Base-by-base conservation (phyloP, 2,797 vertebrate species). In the Knipowitschia caucasica region DNA sequence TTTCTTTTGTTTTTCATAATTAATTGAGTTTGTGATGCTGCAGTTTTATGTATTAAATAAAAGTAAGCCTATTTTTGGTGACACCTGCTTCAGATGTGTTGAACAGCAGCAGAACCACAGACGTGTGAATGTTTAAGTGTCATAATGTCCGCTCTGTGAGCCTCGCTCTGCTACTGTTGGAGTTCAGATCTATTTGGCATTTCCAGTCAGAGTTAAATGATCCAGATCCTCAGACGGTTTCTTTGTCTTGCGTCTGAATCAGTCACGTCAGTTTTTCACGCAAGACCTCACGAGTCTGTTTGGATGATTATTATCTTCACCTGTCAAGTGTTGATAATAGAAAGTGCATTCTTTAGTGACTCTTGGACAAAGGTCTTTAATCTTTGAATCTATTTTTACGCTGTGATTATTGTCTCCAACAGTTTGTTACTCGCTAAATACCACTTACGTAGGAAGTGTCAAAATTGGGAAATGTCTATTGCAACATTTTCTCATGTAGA, bases 1-100 rank as follows among this genome's bases (percentile, higher is more conserved):
- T 77, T 80, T 67, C 47, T 75, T 80, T 83, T 77, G 23, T 82
- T 83, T 81, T 81, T 80, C 59, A 74, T 82, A 75, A 75, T 75
- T 52, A 79, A 69, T 81, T 80, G 53, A 58, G 57, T 83, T 84
- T 77, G 59, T 73, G 69, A 57, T 77, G 75, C 65, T 64, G 50
- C 56, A 67, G 30, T 75, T 84, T 84, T 85, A 52, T 43, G 52
- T 54, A 80, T 43, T 43, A 23, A 43, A 73, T 79, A 79, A 82
- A 81, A 51, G 64, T 55, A 64, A 65, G 66, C 62, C 59, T 84
- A 78, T 80, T 83, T 43, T 82, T 80, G 72, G 64, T 80, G 67
- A 77, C 1, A 14, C 0, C 5, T 20, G 4, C 5, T 39, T 50
- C 46, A 35, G 34, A 2, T 38, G 34, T n/a, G 12, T n/a, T n/a